Percentiles rank a stretch among this genome's conserved stretches.
Conservation (phyloP, 2,797 vertebrate species). For the Rhyacichthys aspro region DNA sequence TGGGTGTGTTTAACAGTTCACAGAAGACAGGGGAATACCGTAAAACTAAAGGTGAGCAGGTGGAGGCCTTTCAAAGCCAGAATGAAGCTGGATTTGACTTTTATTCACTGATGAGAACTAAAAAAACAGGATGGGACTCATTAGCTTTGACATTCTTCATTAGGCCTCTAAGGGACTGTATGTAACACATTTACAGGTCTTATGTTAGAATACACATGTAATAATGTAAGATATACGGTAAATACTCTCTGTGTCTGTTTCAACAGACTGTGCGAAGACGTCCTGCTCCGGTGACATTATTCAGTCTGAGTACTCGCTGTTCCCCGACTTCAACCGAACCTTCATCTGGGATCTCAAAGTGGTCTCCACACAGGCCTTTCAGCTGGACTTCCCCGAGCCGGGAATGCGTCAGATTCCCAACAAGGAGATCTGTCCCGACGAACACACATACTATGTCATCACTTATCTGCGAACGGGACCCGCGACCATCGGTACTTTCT, state of each 20-base stretch:
- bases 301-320: constrained; percentile 67
- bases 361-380: constrained; percentile 54
- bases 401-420: constrained; percentile 87
- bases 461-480: constrained; percentile 56
- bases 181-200: too few species aligned
- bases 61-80: too few species aligned
- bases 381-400: constrained; percentile 82
- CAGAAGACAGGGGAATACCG: too few species aligned
- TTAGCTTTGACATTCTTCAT: too few species aligned
- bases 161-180: too few species aligned
- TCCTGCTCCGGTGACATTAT: constrained; percentile 79
- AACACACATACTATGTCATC: constrained; percentile 78
- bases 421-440: constrained; percentile 77
- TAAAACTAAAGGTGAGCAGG: too few species aligned
- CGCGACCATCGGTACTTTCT: constrained; percentile 71
- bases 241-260: not conserved
- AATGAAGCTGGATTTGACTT: too few species aligned
- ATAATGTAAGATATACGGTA: too few species aligned
- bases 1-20: too few species aligned
- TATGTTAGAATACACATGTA: too few species aligned
- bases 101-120: too few species aligned
- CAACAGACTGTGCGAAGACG: constrained; percentile 67
- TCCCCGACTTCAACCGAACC: constrained; percentile 85
- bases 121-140: too few species aligned
- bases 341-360: constrained; percentile 87